Base-by-base conservation (phyloP, 2,797 vertebrate species). In the Sebastolobus alascanus region DNA sequence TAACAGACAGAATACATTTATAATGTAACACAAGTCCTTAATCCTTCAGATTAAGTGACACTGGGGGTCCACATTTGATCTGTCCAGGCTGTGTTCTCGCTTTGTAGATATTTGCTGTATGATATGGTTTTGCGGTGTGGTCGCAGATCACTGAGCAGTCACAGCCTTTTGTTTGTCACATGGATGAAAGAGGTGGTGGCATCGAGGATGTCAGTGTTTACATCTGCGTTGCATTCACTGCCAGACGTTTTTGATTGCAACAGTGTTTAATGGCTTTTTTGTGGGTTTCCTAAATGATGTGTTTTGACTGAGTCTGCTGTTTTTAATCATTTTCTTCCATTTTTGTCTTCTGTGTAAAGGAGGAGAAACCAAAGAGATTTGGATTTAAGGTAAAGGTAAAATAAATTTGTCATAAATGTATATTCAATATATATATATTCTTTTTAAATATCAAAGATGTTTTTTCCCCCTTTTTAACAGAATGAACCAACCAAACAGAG, bases 401-500 rank as follows among this genome's bases (percentile, higher is more conserved):
- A 6, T 14, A 7, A 9, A 40, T 18, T 29, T 14, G 37, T 31
- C 54, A 9, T 38, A 27, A 70, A 67, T 20, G 3, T 2, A 12
- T 7, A 38, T 68, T n/a, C 0, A 37, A 35, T 20, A 50, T 50
- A 11, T 31, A 38, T 50, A 25, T 46, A 4, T 29, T 31, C 2
- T 58, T 12, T 70, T 70, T 2, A 38, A 58, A 40, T 35, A 68
- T 35, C 0, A 2, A 73, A 33, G 18, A 63, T 46, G 12, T 11
- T 8, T 13, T 64, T 65, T 6, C 2, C 29, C 5, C 25, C 5
- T 46, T 25, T 64, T 70, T 68, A 12, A 13, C 80, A 98, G 92
- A 91, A 63, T 77, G 92, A 93, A 83, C 75, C 87, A 8, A 0
- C 61, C 71, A 94, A 96, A 8, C 96, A 96, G 90, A 98, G 97